A percentile compares a stretch with the other conserved stretches of the same genome.
phyloP scores from a whole-genome alignment of 2,888 invertebrate genomes.

The Dioctria linearis region DNA sequence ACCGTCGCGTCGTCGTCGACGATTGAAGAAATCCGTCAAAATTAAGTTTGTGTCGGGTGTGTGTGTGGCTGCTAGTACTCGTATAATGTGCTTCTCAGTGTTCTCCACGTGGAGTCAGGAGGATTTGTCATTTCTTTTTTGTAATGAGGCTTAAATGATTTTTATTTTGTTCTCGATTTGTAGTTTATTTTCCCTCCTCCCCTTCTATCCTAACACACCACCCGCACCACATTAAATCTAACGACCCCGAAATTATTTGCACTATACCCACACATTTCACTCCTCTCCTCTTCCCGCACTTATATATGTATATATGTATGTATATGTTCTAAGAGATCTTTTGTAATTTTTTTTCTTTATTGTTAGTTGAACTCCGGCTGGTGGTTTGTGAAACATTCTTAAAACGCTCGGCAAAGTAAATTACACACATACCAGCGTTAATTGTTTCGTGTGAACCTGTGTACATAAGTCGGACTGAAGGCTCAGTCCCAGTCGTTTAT shows the following conservation, averaged over 20 bases:
- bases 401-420: slow-evolving; percentile 2
- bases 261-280: neutral
- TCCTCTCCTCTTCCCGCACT: neutral
- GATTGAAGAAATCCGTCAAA: slow-evolving; percentile 21
- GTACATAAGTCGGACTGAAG: neutral
- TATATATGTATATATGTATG: no score
- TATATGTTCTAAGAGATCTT: neutral
- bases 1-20: no score
- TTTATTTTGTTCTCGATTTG: slow-evolving; percentile 38
- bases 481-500: no score
- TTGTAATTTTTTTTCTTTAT: neutral
- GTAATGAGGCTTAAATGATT: slow-evolving; percentile 34
- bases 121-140: slow-evolving; percentile 40
- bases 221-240: neutral
- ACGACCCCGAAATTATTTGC: neutral
- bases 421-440: slow-evolving; percentile 23
- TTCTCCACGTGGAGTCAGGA: slow-evolving; percentile 46
- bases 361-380: neutral
- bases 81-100: neutral
- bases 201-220: neutral
- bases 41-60: neutral
- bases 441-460: slow-evolving; percentile 34
- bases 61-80: no score
- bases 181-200: neutral
- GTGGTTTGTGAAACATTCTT: neutral